Percentiles rank a stretch among this genome's conserved stretches.
Evolutionary conservation across 2,113 vertebrate genomes (phyloP).

Genomic region (Periophthalmodon schlosseri): DNA sequence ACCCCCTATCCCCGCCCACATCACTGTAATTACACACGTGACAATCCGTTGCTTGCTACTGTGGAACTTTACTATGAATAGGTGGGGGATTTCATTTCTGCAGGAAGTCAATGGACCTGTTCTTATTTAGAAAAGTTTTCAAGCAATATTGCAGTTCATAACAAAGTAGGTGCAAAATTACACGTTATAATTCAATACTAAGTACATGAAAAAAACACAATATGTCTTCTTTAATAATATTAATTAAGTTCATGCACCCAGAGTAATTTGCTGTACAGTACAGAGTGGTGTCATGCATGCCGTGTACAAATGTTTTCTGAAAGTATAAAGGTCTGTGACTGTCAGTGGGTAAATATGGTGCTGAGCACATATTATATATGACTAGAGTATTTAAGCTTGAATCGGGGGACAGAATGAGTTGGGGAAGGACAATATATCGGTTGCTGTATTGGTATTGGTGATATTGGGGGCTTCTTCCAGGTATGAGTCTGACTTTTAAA

Average conservation of each 20-base stretch:
- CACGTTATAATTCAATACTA: too few relatives aligned
- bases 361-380: constrained; percentile 31
- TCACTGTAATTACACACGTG: too few relatives aligned
- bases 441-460: too few relatives aligned
- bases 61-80: too few relatives aligned
- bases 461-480: too few relatives aligned
- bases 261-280: constrained; percentile 20
- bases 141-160: neutral
- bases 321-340: constrained; percentile 44
- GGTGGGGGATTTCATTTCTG: too few relatives aligned
- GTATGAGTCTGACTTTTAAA: too few relatives aligned
- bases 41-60: too few relatives aligned
- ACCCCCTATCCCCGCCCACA: too few relatives aligned
- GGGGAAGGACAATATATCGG: neutral
- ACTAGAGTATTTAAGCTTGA: constrained; percentile 1
- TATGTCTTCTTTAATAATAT: neutral
- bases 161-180: neutral
- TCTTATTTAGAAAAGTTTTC: too few relatives aligned
- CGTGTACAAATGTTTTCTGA: constrained; percentile 39
- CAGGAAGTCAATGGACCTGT: too few relatives aligned
- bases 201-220: too few relatives aligned
- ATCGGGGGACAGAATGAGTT: constrained; percentile 24
- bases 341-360: constrained; percentile 38
- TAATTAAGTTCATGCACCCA: constrained; percentile 16
- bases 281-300: neutral